Evolutionary conservation across 1,140 invertebrate species (phyloP).

Genomic region (Drosophila ficusphila): DNA sequence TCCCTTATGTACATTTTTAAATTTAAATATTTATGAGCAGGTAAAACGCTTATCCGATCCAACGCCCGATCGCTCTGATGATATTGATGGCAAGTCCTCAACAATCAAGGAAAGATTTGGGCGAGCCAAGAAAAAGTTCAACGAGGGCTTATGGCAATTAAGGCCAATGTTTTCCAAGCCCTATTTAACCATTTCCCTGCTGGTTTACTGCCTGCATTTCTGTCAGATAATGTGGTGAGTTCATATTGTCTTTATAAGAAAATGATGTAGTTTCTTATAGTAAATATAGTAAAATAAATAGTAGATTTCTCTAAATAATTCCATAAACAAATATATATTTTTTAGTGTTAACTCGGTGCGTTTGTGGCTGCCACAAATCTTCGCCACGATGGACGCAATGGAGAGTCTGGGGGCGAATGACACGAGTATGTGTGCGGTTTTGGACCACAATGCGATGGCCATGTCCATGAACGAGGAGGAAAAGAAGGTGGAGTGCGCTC

Average conservation of each 20-base stretch:
- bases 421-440: conserved; percentile 83
- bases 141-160: conserved; percentile 44
- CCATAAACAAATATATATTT: not conserved
- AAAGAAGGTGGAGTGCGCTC: conserved; percentile 47
- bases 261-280: too few relatives aligned
- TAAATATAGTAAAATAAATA: too few relatives aligned
- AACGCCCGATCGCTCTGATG: conserved; percentile 30
- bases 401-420: conserved; percentile 84
- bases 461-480: not conserved
- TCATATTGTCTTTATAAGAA: too few relatives aligned
- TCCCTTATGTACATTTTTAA: not conserved
- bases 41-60: conserved; percentile 46
- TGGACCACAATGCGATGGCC: conserved; percentile 30
- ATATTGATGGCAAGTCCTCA: not conserved
- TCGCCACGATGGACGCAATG: conserved; percentile 84
- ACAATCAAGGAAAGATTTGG: conserved; percentile 8
- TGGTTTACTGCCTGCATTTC: conserved; percentile 63
- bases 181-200: conserved; percentile 50
- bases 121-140: conserved; percentile 23
- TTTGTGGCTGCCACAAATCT: conserved; percentile 86
- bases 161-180: conserved; percentile 62
- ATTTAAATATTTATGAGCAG: not conserved
- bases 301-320: too few relatives aligned
- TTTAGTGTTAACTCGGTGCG: conserved; percentile 64
- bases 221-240: conserved; percentile 67